A percentile compares a stretch with the other conserved stretches of the same genome.
phyloP scores from a whole-genome alignment of 2,888 invertebrate species.

The Monoplex corrugatus region DNA sequence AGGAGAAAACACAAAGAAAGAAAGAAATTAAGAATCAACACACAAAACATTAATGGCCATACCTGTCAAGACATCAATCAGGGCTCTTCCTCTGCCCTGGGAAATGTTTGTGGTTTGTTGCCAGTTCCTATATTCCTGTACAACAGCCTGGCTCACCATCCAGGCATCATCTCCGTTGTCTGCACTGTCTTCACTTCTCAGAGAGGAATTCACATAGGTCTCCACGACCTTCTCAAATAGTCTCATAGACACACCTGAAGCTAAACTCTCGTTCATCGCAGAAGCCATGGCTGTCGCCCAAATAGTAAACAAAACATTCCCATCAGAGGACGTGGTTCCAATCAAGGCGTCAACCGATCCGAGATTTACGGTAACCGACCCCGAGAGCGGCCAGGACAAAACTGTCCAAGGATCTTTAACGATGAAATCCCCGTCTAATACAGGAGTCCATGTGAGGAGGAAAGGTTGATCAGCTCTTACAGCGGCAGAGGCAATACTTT shows the following conservation, averaged over 20 bases:
- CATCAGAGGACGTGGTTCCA: slow-evolving; percentile 23
- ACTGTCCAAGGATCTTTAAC: not conserved
- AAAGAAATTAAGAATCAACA: no score
- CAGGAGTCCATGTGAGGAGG: not conserved
- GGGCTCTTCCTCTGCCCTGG: not conserved
- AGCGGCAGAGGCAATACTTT: not conserved
- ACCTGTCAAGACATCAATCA: slow-evolving; percentile 14
- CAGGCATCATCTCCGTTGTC: not conserved
- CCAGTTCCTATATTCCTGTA: slow-evolving; percentile 16
- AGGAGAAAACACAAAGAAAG: no score
- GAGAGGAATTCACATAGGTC: not conserved
- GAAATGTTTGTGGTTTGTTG: no score
- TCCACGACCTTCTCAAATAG: slow-evolving; percentile 21
- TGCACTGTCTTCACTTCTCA: not conserved
- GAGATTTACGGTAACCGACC: not conserved
- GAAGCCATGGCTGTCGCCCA: not conserved
- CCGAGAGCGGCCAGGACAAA: slow-evolving; percentile 7
- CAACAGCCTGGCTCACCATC: not conserved
- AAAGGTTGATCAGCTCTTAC: not conserved
- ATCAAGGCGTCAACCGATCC: not conserved
- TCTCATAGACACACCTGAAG: not conserved
- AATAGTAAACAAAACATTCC: not conserved
- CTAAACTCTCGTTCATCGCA: slow-evolving; percentile 4
- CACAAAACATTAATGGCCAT: not conserved
- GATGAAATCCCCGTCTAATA: slow-evolving; percentile 23